These are phyloP conservation scores for Alloscopus bannaensis DNA, from an alignment of 2,888 invertebrate species.

Conservation along the genomic window DNA sequence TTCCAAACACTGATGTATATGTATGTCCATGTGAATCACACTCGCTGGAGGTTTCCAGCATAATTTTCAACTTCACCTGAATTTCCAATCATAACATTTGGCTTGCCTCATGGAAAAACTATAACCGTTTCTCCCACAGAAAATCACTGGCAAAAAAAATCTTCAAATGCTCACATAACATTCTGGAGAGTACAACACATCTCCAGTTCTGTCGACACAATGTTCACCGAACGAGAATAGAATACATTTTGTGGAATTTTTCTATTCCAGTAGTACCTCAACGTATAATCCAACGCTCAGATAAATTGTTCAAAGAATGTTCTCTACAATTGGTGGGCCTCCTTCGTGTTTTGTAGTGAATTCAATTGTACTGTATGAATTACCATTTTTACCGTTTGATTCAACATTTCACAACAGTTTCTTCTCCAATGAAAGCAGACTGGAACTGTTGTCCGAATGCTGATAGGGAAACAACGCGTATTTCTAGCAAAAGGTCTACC, in stretches of 20 bases:
- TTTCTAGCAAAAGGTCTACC: neutral
- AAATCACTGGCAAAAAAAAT: too few relatives aligned
- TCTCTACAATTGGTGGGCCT: too few relatives aligned
- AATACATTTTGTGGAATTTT: too few relatives aligned
- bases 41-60: slow-evolving; percentile 30
- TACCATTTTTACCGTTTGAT: slow-evolving; percentile 16
- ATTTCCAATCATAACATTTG: slow-evolving; percentile 47
- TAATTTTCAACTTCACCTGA: slow-evolving; percentile 49
- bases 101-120: slow-evolving; percentile 16
- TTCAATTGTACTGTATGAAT: slow-evolving; percentile 14
- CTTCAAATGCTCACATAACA: too few relatives aligned
- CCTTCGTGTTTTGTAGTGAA: neutral
- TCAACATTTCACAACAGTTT: neutral
- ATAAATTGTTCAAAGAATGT: neutral
- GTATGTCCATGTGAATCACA: too few relatives aligned
- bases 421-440: neutral
- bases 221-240: too few relatives aligned
- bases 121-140: slow-evolving; percentile 24
- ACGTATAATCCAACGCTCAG: slow-evolving; percentile 20
- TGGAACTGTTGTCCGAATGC: neutral
- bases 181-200: too few relatives aligned
- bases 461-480: neutral
- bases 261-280: too few relatives aligned
- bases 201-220: too few relatives aligned
- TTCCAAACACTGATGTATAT: neutral